Conservation (phyloP, 1,140 invertebrate genomes). For the Hylaeus anthracinus region DNA sequence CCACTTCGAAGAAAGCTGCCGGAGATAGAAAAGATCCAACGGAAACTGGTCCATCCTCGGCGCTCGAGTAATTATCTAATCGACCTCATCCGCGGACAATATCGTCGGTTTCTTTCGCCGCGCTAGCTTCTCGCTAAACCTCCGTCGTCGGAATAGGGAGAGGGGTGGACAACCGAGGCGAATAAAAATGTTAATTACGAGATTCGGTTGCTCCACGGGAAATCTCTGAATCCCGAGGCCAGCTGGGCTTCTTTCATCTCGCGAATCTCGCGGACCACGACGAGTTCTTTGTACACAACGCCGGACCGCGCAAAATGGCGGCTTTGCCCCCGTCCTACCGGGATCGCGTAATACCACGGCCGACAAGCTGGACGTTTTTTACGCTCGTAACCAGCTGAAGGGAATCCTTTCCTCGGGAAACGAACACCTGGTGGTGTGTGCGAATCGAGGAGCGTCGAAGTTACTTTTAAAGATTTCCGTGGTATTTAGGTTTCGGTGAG, state of each 20-base stretch:
- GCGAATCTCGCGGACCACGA: slow-evolving; percentile 3
- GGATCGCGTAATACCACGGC: not conserved
- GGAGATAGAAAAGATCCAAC: not conserved
- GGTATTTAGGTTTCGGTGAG: too few species aligned
- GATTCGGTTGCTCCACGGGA: slow-evolving; percentile 9
- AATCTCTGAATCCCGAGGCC: not conserved
- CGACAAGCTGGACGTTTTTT: not conserved
- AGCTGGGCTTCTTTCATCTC: slow-evolving; percentile 16
- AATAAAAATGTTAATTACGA: slow-evolving; percentile 51
- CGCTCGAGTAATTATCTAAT: slow-evolving; percentile 49
- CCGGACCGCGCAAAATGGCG: not conserved
- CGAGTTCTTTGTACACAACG: slow-evolving; percentile 45
- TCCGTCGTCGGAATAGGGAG: slow-evolving; percentile 3
- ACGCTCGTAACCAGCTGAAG: not conserved
- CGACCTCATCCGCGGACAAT: slow-evolving; percentile 37
- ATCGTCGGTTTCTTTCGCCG: slow-evolving; percentile 28
- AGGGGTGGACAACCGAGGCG: not conserved
- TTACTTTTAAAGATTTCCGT: too few species aligned
- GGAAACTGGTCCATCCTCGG: slow-evolving; percentile 1
- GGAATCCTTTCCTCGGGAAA: too few species aligned
- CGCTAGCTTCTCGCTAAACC: slow-evolving; percentile 10
- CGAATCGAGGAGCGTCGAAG: too few species aligned
- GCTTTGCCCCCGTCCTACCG: not conserved
- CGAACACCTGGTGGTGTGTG: too few species aligned
- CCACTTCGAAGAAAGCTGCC: not conserved